Evolutionary conservation across 2,797 vertebrate genomes (phyloP), one percentile per base, ranked within the genome.

Genomic region (Melopsittacus undulatus): DNA sequence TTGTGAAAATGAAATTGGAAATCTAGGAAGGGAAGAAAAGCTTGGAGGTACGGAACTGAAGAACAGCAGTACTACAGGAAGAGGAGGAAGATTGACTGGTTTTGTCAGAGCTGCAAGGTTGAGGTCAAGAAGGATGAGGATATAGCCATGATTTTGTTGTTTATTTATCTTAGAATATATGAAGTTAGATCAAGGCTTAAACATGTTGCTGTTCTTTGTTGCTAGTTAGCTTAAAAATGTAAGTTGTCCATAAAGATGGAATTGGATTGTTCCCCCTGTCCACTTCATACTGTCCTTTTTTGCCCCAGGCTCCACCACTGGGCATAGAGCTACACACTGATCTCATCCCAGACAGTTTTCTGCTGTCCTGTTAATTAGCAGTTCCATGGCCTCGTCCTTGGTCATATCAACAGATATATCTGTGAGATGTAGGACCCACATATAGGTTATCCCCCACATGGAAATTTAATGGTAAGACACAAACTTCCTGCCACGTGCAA

Each of bases 221-320:
- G 27, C 10, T 80, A 81, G 13, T 40, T 69, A 24, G 9, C 27
- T 76, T 76, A n/a, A 34, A 15, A 66, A 52, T 22, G 2, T 26
- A 61, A 59, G 3, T 17, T 52, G 7, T n/a, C 45, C 76, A 15
- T 29, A 70, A 76, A 56, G 43, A 38, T 5, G 5, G 5, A 40
- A 66, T 22, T 40, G 34, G 14, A 57, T 40, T 0, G 0, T 64
- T 91, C 38, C 38, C 4, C 9, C 26, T 63, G 29, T 11, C 30
- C 26, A n/a, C 7, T 85, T 62, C 34, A 23, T 70, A 46, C n/a
- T 40, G 20, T 30, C 36, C 16, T 74, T 48, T 38, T 77, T 59
- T 67, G 2, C 5, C 7, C 26, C 4, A 7, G 3, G 5, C 17
- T 20, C 18, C 20, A 1, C 51, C 21, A 23, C 5, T 29, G 64